Percentiles rank a stretch among this genome's conserved stretches.
Conservation (phyloP, 2,888 invertebrate species). For the Pollenia labialis region DNA sequence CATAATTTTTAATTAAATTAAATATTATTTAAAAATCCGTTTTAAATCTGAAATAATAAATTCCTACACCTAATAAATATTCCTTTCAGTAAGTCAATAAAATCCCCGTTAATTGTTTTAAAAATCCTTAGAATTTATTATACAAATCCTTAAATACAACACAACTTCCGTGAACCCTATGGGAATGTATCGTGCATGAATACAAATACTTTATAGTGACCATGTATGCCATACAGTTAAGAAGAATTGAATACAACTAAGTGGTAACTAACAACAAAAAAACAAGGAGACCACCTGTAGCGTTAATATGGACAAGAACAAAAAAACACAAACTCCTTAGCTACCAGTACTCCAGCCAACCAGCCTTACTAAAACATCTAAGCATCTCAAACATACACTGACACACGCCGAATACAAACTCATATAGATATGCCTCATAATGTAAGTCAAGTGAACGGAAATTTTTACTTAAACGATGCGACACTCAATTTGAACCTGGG, state of each 20-base stretch:
- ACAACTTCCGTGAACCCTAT: conserved; percentile 56
- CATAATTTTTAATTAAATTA: neutral
- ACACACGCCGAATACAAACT: neutral
- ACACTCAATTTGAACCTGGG: conserved; percentile 64
- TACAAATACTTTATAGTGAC: conserved; percentile 41
- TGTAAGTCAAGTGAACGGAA: conserved; percentile 46
- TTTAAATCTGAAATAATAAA: neutral
- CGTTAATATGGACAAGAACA: conserved; percentile 66
- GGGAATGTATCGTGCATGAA: conserved; percentile 43
- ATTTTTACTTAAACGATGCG: conserved; percentile 63
- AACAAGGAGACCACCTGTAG: conserved; percentile 75
- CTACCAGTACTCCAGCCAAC: conserved; percentile 69
- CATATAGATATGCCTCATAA: neutral
- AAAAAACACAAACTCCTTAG: conserved; percentile 54
- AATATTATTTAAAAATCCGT: neutral
- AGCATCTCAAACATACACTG: neutral
- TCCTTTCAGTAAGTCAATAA: neutral
- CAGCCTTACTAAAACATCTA: conserved; percentile 26
- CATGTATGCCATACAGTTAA: conserved; percentile 52
- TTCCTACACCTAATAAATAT: conserved; percentile 22
- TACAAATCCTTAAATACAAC: conserved; percentile 41
- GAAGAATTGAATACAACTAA: conserved; percentile 42
- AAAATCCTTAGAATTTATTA: conserved; percentile 50
- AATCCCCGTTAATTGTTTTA: conserved; percentile 18
- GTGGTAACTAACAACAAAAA: conserved; percentile 15